Evolutionary conservation across 2,888 invertebrate species (phyloP), one percentile per base, ranked within the genome.

Genomic region (Chymomyza amoena): DNA sequence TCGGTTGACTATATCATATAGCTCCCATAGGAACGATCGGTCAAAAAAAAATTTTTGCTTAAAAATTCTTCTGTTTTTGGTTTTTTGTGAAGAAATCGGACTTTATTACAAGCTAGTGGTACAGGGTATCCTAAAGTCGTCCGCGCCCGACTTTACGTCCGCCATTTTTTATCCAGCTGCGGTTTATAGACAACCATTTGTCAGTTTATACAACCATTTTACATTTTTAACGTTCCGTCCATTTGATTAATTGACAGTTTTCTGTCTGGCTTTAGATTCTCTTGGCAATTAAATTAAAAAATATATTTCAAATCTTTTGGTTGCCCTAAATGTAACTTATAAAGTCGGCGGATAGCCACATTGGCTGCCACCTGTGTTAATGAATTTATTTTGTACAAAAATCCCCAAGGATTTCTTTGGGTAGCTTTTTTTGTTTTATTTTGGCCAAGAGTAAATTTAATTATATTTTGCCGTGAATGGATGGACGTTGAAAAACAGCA

Each of bases 391-490:
- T 13, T 45, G 39, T 13, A 45, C 39, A 13, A 45, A 39, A 13
- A 13, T 45, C 39, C 39, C 39, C 39, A 45, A 45, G 39, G 13
- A 45, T 45, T 45, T 45, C 13, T 13, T 45, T 45, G 10, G 39
- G 39, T 13, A 45, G 13, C 32, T 32, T 32, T 32, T 32, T 32
- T 32, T 32, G 32, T 32, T 32, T 36, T 64, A 62, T 64, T 61
- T 67, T 54, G 45, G 64, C 65, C 60, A 20, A 45, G 57, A n/a
- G 18, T 15, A 36, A 67, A 76, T 76, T 79, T 57, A 74, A 76
- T 79, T 74, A 69, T 57, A 60, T 57, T 60, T 16, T 50, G 52
- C 52, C 63, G 70, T 62, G 65, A 69, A 71, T 64, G 39, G 39
- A 32, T 32, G 9, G 32, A 45, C 39, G 39, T 45, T 45, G 39